A percentile compares a stretch with the other conserved stretches of the same genome.
phyloP scores from a whole-genome alignment of 1,140 invertebrate genomes.

The Heliconius hewitsoni region DNA sequence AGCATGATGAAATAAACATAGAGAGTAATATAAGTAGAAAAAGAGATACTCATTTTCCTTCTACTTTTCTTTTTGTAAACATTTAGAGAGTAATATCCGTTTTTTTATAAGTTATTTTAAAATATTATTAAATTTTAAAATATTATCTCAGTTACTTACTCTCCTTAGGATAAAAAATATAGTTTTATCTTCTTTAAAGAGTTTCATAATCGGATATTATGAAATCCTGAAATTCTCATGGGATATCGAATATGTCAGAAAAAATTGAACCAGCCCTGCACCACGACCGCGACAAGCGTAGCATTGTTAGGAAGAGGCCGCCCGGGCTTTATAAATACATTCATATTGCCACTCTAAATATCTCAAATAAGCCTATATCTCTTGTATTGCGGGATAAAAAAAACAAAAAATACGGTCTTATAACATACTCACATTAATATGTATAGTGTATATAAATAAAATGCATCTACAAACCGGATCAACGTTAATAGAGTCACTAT shows the following conservation, averaged over 20 bases:
- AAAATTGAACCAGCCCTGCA: conserved; percentile 56
- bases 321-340: conserved; percentile 79
- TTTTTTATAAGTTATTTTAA: not conserved
- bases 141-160: not conserved
- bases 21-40: not conserved
- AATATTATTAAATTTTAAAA: not conserved
- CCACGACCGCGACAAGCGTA: conserved; percentile 71
- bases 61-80: not conserved
- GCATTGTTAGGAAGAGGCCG: conserved; percentile 76
- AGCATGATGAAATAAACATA: not conserved
- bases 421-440: not conserved
- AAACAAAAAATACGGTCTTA: conserved; percentile 9
- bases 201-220: not conserved
- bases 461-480: conserved; percentile 16
- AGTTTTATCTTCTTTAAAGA: not conserved
- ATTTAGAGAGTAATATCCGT: not conserved
- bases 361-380: conserved; percentile 54
- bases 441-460: not conserved
- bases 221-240: too few species aligned
- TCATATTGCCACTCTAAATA: conserved; percentile 80
- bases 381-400: conserved; percentile 11
- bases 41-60: not conserved
- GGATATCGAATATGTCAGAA: not conserved
- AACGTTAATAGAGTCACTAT: conserved; percentile 19
- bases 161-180: not conserved